Evolutionary conservation across 2,888 invertebrate species (phyloP).

Genomic region (Drosophila ochracea): DNA sequence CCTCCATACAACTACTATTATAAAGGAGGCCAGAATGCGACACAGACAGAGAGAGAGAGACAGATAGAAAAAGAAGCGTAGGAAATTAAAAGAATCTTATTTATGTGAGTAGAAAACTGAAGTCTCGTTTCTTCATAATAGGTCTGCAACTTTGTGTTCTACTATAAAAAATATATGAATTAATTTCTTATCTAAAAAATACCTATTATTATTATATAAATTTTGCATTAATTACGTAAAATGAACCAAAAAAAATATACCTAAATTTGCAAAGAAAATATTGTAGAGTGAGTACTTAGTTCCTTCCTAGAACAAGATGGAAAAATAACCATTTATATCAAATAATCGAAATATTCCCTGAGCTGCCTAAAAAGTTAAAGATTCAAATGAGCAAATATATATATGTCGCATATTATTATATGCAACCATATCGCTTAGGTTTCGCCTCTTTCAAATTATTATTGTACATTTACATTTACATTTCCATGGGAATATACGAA

Average conservation of each 20-base stretch:
- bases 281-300: rapidly evolving
- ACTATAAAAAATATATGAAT: not conserved
- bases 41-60: constrained; percentile 2
- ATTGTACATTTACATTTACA: constrained; percentile 11
- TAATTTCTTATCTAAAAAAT: not conserved
- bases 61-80: constrained; percentile 7
- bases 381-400: not conserved
- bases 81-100: constrained; percentile 71
- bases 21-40: not conserved
- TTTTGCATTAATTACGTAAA: not conserved
- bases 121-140: constrained; percentile 3
- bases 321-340: not conserved
- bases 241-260: not conserved
- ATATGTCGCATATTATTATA: not conserved
- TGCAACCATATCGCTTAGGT: not conserved
- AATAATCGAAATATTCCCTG: not conserved
- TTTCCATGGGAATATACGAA: constrained; percentile 7
- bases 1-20: constrained; percentile 5
- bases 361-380: not conserved
- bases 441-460: not conserved
- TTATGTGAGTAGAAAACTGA: constrained; percentile 50
- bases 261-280: not conserved
- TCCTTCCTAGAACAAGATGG: not conserved
- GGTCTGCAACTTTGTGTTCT: not conserved
- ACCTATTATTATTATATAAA: not conserved